Conservation (phyloP, 2,113 vertebrate genomes). For the Egretta garzetta region DNA sequence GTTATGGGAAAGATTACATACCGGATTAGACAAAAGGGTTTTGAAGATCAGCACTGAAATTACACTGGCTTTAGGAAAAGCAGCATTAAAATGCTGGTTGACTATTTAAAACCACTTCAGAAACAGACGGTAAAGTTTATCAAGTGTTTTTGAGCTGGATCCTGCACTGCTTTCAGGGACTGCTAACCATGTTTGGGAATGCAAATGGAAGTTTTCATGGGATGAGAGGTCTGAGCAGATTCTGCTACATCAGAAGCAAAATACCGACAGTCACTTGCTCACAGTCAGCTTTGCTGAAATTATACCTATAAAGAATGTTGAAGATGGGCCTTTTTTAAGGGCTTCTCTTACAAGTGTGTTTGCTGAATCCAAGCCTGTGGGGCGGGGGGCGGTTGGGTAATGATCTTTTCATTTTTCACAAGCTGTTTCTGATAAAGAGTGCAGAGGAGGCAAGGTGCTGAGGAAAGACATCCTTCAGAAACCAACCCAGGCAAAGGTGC, state of each 20-base stretch:
- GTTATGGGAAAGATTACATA: slow-evolving; percentile 75
- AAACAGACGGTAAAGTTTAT: slow-evolving; percentile 67
- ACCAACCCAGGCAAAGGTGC: not conserved
- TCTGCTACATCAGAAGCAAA: slow-evolving; percentile 50
- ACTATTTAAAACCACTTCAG: slow-evolving; percentile 69
- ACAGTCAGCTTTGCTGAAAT: slow-evolving; percentile 1
- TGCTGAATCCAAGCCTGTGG: not conserved
- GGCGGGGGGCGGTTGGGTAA: not conserved
- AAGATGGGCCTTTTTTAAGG: not conserved
- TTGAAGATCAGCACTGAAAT: slow-evolving; percentile 68
- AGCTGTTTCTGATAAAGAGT: slow-evolving; percentile 2
- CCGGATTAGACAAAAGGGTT: slow-evolving; percentile 66
- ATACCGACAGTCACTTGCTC: not conserved
- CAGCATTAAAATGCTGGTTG: slow-evolving; percentile 47
- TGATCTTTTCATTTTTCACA: slow-evolving; percentile 36
- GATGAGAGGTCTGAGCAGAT: not conserved
- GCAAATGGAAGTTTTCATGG: slow-evolving; percentile 40
- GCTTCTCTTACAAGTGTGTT: not conserved
- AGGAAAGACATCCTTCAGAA: not conserved
- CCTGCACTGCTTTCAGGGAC: not conserved
- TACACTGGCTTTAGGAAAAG: slow-evolving; percentile 52
- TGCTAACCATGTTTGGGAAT: slow-evolving; percentile 15
- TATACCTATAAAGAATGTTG: not conserved
- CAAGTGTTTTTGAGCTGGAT: slow-evolving; percentile 56
- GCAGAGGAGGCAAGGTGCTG: not conserved